A percentile compares a stretch with the other conserved stretches of the same genome.
Evolutionary conservation across 1,140 invertebrate species (phyloP).

Genomic region (Magallana angulata): DNA sequence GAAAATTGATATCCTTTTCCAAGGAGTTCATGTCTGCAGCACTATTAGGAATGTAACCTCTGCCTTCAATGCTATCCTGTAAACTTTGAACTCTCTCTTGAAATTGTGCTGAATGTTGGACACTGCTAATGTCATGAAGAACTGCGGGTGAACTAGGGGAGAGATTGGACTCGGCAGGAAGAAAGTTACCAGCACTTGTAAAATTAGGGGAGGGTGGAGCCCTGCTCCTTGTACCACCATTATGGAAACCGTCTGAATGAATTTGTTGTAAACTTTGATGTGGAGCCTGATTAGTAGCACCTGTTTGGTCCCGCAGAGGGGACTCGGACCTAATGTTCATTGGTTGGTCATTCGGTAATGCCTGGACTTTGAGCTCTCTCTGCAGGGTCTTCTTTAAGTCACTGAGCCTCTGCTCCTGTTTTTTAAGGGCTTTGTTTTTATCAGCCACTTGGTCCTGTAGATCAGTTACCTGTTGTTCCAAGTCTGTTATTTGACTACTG

Average conservation of each 20-base stretch:
- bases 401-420: constrained; percentile 89
- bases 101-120: neutral
- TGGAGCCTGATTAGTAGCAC: neutral
- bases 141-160: constrained; percentile 18
- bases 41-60: constrained; percentile 39
- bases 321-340: constrained; percentile 52
- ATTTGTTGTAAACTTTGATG: neutral
- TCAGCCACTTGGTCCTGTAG: constrained; percentile 88
- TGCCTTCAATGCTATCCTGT: constrained; percentile 27
- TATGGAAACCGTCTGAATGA: neutral
- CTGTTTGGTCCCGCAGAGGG: constrained; percentile 29
- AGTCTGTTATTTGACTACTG: constrained; percentile 74
- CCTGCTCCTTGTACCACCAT: neutral
- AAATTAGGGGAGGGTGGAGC: neutral
- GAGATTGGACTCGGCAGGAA: neutral
- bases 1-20: constrained; percentile 87
- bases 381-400: constrained; percentile 96
- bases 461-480: constrained; percentile 81
- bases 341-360: constrained; percentile 75
- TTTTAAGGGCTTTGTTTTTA: constrained; percentile 91
- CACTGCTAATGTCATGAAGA: constrained; percentile 16
- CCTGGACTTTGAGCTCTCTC: constrained; percentile 86
- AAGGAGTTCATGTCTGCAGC: constrained; percentile 52
- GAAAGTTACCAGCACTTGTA: neutral
- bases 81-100: constrained; percentile 9